Base-by-base conservation (phyloP, 2,113 vertebrate genomes). In the Vanacampus margaritifer region DNA sequence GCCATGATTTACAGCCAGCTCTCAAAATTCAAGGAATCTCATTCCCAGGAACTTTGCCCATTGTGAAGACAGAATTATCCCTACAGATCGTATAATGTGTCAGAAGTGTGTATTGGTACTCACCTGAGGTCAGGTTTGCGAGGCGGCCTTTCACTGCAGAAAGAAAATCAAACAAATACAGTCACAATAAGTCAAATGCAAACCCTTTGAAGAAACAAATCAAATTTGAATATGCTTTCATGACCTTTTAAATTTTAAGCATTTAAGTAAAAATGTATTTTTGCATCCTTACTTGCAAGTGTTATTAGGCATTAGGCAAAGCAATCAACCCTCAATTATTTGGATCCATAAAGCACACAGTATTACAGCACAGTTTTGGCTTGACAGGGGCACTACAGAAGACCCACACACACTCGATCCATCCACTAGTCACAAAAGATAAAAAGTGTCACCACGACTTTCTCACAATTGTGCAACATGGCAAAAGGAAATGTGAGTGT, bases 111-210 rank as follows among this genome's bases (percentile, higher is more conserved):
- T 3, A 50, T 43, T 0, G 43, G 68, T 80, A 80, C 80, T 88
- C 83, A 90, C 88, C 88, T 86, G 75, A 85, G 83, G 73, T 83
- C 88, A 0, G 87, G 83, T 80, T 90, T 90, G 46, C 79, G 86
- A 80, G 87, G 86, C 0, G 84, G 84, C 79, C 79, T 87, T 80
- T 90, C 83, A 19, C 88, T 88, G 88, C 77, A 82, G 69, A 59
- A 77, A 32, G 61, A 77, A 41, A 39, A 39, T 9, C 2, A 35
- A 35, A 35, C 28, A 73, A 37, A 71, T 41, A 68, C 46, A 67
- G 65, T 66, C 56, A 70, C 24, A 57, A 14, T 62, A 58, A 56
- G 14, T 74, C 39, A 32, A 65, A 32, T 17, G 13, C 60, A 65
- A 50, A 65, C 45, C 2, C 9, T 16, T 50, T 21, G 5, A 64